phyloP scores from a whole-genome alignment of 1,140 invertebrate species.

The Micrasema minimum region DNA sequence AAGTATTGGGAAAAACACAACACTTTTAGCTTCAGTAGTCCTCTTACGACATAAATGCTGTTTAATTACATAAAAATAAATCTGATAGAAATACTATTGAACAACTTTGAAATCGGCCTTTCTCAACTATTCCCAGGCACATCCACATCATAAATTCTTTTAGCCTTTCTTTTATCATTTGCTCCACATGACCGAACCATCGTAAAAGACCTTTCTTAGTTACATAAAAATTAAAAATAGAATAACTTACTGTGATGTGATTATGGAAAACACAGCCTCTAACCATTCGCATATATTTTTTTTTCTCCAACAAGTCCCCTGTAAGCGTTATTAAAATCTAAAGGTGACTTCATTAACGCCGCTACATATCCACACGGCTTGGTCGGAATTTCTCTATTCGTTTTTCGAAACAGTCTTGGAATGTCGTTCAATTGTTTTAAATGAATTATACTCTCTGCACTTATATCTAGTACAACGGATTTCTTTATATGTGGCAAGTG shows the following conservation, averaged over 20 bases:
- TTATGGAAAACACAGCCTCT: slow-evolving; percentile 69
- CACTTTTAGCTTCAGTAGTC: no score
- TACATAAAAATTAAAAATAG: no score
- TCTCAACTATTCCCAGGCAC: no score
- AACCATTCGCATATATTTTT: slow-evolving; percentile 68
- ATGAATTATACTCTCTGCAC: slow-evolving; percentile 67
- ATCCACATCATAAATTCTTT: no score
- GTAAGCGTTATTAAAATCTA: slow-evolving; percentile 71
- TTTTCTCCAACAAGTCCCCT: slow-evolving; percentile 65
- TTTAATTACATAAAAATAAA: no score
- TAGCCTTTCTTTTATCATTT: no score
- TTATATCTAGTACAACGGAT: slow-evolving; percentile 69
- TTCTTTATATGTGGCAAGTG: slow-evolving; percentile 68
- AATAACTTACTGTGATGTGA: slow-evolving; percentile 78
- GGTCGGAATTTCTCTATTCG: slow-evolving; percentile 87
- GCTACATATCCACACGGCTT: slow-evolving; percentile 83
- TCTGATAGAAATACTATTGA: no score
- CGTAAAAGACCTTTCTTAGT: no score
- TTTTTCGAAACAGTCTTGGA: slow-evolving; percentile 90
- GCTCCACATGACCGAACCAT: no score
- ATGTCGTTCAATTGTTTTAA: slow-evolving; percentile 88
- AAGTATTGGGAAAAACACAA: no score
- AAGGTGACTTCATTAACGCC: slow-evolving; percentile 72
- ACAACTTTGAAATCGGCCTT: no score
- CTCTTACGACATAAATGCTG: no score